These are phyloP conservation scores for Muscina levida DNA, from an alignment of 2,888 invertebrate genomes.

Conservation along the genomic window DNA sequence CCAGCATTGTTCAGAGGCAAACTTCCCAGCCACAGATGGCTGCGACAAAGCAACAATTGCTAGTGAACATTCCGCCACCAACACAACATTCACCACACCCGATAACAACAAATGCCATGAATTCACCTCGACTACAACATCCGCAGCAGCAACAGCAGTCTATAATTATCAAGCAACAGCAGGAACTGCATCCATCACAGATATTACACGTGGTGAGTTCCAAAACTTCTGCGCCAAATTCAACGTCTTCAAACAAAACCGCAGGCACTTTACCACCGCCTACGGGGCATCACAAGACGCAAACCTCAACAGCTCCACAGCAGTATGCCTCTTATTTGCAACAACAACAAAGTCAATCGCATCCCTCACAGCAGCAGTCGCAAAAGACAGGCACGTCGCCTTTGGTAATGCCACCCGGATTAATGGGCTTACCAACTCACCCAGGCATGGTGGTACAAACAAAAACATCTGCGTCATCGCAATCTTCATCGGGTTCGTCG, in stretches of 20 bases:
- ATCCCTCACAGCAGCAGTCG: conserved; percentile 71
- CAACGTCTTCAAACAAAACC: conserved; percentile 70
- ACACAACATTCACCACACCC: conserved; percentile 73
- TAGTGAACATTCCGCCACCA: conserved; percentile 77
- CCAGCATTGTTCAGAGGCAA: conserved; percentile 61
- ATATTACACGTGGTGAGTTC: conserved; percentile 76
- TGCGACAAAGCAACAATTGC: conserved; percentile 60
- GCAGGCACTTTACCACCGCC: conserved; percentile 54
- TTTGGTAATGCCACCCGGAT: conserved; percentile 71
- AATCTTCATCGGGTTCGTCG: conserved; percentile 70
- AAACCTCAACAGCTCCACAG: conserved; percentile 62
- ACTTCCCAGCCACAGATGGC: conserved; percentile 48
- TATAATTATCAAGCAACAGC: conserved; percentile 75
- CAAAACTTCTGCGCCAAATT: conserved; percentile 70
- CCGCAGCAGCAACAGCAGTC: conserved; percentile 71
- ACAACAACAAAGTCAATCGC: conserved; percentile 65
- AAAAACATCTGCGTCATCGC: conserved; percentile 71
- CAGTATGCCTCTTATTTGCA: conserved; percentile 61
- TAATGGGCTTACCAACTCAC: conserved; percentile 74
- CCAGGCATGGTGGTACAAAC: conserved; percentile 72
- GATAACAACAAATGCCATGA: conserved; percentile 65
- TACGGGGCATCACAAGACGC: conserved; percentile 68
- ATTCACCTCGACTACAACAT: conserved; percentile 72
- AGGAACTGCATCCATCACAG: conserved; percentile 69
- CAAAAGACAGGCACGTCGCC: conserved; percentile 69